Conservation (phyloP, 1,140 invertebrate species). For the Pemphigus obesinymphae region DNA sequence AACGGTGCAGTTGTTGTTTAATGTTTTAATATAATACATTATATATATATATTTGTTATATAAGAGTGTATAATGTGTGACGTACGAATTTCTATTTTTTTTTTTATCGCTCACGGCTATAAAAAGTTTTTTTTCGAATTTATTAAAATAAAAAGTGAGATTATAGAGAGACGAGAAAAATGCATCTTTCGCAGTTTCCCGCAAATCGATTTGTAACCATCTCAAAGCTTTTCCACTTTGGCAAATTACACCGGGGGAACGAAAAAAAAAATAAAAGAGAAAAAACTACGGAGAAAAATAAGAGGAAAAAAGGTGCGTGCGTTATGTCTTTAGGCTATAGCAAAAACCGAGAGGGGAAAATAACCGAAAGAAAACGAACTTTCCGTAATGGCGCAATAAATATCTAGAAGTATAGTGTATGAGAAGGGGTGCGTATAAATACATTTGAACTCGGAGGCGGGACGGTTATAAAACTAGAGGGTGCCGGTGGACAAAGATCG, state of each 20-base stretch:
- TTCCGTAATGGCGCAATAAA: conserved; percentile 37
- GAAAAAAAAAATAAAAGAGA: conserved; percentile 1
- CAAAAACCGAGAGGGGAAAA: conserved; percentile 32
- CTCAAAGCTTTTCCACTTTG: conserved; percentile 30
- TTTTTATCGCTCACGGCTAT: not conserved
- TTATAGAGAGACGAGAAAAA: not conserved
- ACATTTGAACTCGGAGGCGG: conserved; percentile 12
- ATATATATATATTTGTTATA: not conserved
- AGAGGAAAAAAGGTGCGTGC: not conserved
- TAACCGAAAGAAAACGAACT: conserved; percentile 25
- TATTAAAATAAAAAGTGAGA: not conserved
- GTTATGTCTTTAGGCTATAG: conserved; percentile 27
- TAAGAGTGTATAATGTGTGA: no score
- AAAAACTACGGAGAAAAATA: not conserved
- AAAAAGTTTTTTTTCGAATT: not conserved
- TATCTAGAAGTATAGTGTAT: not conserved
- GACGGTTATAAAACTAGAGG: not conserved
- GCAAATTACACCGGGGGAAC: conserved; percentile 21
- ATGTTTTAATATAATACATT: not conserved
- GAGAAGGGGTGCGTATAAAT: conserved; percentile 31
- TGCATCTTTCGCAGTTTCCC: not conserved
- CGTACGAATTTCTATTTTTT: not conserved
- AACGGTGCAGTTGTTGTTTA: no score
- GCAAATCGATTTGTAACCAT: conserved; percentile 8
- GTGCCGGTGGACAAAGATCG: not conserved